A percentile compares a stretch with the other conserved stretches of the same genome.
These are phyloP conservation scores for Deroplatys truncata DNA, from an alignment of 2,888 invertebrate species.

Conservation along the genomic window DNA sequence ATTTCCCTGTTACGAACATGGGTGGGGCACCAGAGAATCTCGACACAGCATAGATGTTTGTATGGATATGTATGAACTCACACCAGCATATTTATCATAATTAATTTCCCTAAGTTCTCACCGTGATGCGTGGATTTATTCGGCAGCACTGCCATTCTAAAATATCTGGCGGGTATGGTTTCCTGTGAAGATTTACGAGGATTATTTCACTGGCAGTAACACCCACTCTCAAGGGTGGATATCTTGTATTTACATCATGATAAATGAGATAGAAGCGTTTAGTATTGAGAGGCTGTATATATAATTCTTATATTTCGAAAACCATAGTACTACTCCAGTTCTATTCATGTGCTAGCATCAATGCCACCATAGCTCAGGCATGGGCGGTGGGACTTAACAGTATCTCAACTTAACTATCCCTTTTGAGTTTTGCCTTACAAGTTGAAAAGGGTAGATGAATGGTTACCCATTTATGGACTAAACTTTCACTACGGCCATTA, in stretches of 20 bases:
- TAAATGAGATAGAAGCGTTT: not conserved
- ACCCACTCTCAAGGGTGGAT: not conserved
- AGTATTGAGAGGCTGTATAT: not conserved
- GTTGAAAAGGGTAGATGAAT: too few relatives aligned
- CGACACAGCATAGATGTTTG: not conserved
- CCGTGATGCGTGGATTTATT: not conserved
- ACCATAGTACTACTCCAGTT: not conserved
- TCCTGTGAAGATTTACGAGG: constrained; percentile 3
- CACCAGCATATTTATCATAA: not conserved
- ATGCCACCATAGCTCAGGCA: not conserved
- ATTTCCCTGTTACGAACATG: not conserved
- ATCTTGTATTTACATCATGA: not conserved
- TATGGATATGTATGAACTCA: not conserved
- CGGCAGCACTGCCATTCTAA: not conserved
- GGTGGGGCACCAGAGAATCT: not conserved
- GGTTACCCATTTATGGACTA: too few relatives aligned
- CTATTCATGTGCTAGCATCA: not conserved
- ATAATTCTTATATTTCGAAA: not conserved
- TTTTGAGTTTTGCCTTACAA: too few relatives aligned
- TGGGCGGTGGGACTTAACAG: not conserved
- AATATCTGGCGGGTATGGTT: not conserved
- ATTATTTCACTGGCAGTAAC: not conserved
- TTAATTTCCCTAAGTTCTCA: not conserved
- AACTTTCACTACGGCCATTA: too few relatives aligned
- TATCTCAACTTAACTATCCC: too few relatives aligned